Base-by-base conservation (phyloP, 2,113 vertebrate genomes). In the Nycticorax nycticorax region DNA sequence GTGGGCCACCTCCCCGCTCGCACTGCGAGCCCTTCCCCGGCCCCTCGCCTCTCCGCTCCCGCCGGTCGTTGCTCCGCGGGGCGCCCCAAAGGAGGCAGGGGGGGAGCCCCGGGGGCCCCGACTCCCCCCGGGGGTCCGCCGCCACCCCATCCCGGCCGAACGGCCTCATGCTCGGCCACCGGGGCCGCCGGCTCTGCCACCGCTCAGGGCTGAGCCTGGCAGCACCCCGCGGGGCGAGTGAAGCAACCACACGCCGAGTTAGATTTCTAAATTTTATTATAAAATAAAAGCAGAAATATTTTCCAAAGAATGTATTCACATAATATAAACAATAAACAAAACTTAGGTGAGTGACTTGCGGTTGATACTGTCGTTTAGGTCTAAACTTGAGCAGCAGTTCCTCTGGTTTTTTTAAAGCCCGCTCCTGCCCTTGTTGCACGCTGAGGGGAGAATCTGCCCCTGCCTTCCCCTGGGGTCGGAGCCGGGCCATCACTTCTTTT, bases 251-350 rank as follows among this genome's bases (percentile, higher is more conserved):
- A 95, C 1, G 21, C 41, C 5, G 47, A 60, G 45, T 47, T 95
- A 94, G 91, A 97, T 98, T 98, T 98, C 98, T 98, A 98, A 81
- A 97, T 98, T 98, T 98, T 98, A 98, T 98, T 98, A 98, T 98
- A 98, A 98, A 98, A 98, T 98, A 98, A 98, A 98, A 98, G 98
- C 98, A 98, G 98, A 98, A 98, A 98, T 98, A 98, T 98, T 97
- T 98, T 95, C 96, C 97, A 96, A 98, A 97, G 96, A 98, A 98
- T 96, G 96, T 98, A 98, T 98, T 98, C 98, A 98, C 98, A 98
- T 96, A 97, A 98, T 98, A 98, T 97, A 98, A 97, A 98, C 97
- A 97, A 97, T 96, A 92, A 97, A 97, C 94, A 96, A 96, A 96
- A 97, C 95, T 95, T 95, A 96, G 59, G 88, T 83, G 94, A 95